Percentiles rank a stretch among this genome's conserved stretches.
These are phyloP conservation scores for Syrmaticus mikado DNA, from an alignment of 2,113 vertebrate species.

Conservation along the genomic window DNA sequence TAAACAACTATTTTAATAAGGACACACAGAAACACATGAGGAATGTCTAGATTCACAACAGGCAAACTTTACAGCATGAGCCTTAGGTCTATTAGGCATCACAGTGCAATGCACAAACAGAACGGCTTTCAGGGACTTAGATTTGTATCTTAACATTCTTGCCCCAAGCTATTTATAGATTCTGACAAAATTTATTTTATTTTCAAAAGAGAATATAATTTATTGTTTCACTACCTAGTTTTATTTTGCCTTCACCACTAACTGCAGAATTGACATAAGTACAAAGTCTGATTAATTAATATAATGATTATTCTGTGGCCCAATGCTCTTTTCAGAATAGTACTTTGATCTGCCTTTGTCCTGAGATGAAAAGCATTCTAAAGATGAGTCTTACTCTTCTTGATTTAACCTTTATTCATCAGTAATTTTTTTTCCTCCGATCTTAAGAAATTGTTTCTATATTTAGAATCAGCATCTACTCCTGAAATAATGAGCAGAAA, in stretches of 20 bases:
- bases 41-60: neutral
- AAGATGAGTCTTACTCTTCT: neutral
- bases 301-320: neutral
- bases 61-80: neutral
- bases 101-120: neutral
- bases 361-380: constrained; percentile 11
- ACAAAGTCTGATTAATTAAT: neutral
- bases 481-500: constrained; percentile 19
- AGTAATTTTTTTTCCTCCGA: neutral
- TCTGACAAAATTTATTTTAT: neutral
- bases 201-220: neutral
- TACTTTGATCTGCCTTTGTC: neutral
- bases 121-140: neutral
- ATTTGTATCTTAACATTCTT: neutral
- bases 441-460: constrained; percentile 20
- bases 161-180: neutral
- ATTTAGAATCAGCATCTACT: constrained; percentile 3
- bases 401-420: constrained; percentile 28
- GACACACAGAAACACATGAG: neutral
- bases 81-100: neutral
- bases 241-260: neutral
- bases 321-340: neutral
- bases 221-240: neutral
- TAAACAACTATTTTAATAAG: neutral
- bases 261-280: neutral